Base-by-base conservation (phyloP, 2,888 invertebrate species). In the Coelogynopora nodosa region DNA sequence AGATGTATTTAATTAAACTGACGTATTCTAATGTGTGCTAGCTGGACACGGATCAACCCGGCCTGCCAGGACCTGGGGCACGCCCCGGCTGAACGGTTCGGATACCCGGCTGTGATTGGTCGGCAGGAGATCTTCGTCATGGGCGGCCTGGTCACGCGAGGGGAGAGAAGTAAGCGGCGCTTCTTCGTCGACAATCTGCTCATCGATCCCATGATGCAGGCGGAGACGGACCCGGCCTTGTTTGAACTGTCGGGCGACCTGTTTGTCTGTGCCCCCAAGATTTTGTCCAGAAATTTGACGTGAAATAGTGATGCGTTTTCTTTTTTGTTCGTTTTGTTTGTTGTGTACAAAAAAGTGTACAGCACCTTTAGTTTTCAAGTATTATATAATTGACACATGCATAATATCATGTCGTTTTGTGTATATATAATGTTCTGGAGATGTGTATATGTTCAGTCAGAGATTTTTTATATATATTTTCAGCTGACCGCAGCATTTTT, bases 91-190 rank as follows among this genome's bases (percentile, higher is more conserved):
- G 74, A 74, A 74, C 74, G 74, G 18, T 74, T 74, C 23, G 74
- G 74, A 5, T 74, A 74, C 27, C 74, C 74, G 2, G 74, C 27
- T 74, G 74, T 74, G 74, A 74, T 74, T 74, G 74, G 74, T 74
- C 74, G 74, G 23, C 74, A 74, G 74, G 74, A 74, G 27, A 74
- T 74, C 74, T 74, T n/a, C 74, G 74, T 74, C 27, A 74, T 74
- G 74, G 74, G 74, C 18, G 74, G 74, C 27, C 74, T 74, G 5
- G 74, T 74, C 2, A 74, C 74, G 10, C 74, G 74, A n/a, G 74
- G 74, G 18, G 74, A 74, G 74, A 13, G 74, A 5, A 74, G 74
- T 74, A 74, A 26, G 23, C 74, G 74, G 2, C 5, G 74, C 18
- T 74, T 74, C 23, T 74, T 74, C 23, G 74, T 74, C 2, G 74